Evolutionary conservation across 2,113 vertebrate species (phyloP).

Genomic region (Poeciliopsis retropinna): DNA sequence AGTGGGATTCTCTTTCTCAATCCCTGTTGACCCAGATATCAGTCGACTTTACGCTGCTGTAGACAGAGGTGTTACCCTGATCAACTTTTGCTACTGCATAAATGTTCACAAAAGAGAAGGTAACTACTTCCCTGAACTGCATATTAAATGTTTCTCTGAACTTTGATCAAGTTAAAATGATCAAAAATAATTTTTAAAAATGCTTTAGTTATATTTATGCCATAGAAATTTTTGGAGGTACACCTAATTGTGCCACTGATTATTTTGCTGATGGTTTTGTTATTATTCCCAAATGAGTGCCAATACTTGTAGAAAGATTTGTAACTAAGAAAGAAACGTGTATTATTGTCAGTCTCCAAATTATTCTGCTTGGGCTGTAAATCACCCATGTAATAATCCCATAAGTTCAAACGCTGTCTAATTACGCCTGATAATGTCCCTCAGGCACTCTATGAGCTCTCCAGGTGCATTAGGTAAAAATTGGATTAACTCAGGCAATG

Average conservation of each 20-base stretch:
- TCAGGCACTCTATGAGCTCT: constrained; percentile 36
- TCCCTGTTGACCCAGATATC: background rate
- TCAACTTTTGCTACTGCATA: no score
- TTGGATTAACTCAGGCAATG: constrained; percentile 37
- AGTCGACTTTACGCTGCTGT: background rate
- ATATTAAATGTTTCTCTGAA: background rate
- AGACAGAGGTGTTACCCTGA: background rate
- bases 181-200: background rate
- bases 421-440: constrained; percentile 32
- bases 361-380: constrained; percentile 5
- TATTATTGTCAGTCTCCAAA: constrained; percentile 5
- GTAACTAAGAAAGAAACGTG: constrained; percentile 15
- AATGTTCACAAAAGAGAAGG: no score
- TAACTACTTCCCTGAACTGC: background rate
- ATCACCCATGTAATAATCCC: constrained; percentile 14
- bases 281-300: background rate
- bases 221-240: background rate
- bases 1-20: background rate
- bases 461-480: constrained; percentile 62
- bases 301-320: background rate
- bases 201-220: background rate
- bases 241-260: background rate
- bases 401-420: constrained; percentile 33
- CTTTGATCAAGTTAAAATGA: background rate
- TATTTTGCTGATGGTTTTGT: background rate